Base-by-base conservation (phyloP, 2,797 vertebrate genomes). In the Champsocephalus gunnari region DNA sequence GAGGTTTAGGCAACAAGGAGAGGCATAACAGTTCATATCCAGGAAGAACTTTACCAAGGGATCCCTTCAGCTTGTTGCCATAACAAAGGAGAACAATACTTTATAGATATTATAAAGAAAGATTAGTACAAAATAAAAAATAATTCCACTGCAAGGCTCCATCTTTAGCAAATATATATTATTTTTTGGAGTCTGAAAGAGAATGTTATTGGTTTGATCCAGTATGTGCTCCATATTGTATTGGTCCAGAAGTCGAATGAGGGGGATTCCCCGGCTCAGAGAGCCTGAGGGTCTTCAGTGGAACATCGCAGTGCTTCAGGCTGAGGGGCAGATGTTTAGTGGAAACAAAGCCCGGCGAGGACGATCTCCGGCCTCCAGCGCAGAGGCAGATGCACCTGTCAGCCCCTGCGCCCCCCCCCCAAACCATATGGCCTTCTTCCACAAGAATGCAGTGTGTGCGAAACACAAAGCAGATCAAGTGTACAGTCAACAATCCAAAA, bases 371-470 rank as follows among this genome's bases (percentile, higher is more conserved):
- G 87, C 87, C 85, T 84, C 55, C 81, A 89, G 90, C 86, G 83
- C 28, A 73, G 81, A 73, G 85, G 73, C 85, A 89, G 82, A 83
- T 85, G 92, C 95, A 94, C 94, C 93, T 95, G 94, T 93, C 86
- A 81, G 53, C 68, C 77, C 28, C 28, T 28, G 28, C 28, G 24
- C 28, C 28, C 28, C 28, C 4, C 4, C 4, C 2, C 45, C 5
- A 12, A 47, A 55, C 89, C 84, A 87, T 86, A 88, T 85, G 78
- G 84, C 81, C 81, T 43, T 45, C 68, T 45, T 60, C 74, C 21
- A 61, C 77, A 79, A 57, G 79, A 89, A 87, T 83, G 83, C 75
- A 79, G 76, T 67, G 73, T 77, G 60, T 71, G 79, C 81, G 74
- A 75, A 84, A 81, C 77, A 78, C 48, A 74, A 12, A 68, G 66